Evolutionary conservation across 2,113 vertebrate genomes (phyloP).

Genomic region (Hipposideros armiger): DNA sequence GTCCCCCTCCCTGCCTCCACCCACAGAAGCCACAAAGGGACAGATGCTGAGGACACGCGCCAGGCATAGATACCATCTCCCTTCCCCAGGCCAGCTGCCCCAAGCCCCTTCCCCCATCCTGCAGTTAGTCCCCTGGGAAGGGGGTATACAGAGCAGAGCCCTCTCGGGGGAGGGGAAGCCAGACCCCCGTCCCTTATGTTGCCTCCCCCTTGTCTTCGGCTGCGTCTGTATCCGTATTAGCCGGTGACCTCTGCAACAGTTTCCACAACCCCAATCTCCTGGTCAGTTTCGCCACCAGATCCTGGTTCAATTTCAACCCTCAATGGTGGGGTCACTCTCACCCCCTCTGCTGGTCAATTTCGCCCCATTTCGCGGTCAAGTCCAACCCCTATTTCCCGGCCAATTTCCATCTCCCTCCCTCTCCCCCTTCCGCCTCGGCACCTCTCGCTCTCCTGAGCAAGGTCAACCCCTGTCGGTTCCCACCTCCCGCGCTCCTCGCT

Average conservation of each 20-base stretch:
- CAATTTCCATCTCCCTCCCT: neutral
- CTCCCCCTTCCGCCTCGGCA: neutral
- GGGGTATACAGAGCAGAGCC: neutral
- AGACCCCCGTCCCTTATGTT: neutral
- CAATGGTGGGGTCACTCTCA: neutral
- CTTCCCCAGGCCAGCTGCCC: conserved; percentile 55
- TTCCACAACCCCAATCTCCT: neutral
- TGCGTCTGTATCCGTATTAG: neutral
- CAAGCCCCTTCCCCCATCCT: neutral
- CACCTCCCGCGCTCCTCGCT: neutral
- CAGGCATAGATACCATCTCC: conserved; percentile 63
- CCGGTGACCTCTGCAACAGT: neutral
- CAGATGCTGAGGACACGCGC: conserved; percentile 65
- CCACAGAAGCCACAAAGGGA: conserved; percentile 63
- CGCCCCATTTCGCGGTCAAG: neutral
- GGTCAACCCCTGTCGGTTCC: neutral
- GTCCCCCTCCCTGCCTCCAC: neutral
- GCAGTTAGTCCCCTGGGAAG: neutral
- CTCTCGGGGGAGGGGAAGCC: neutral
- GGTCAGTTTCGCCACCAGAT: neutral
- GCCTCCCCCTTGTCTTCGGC: neutral
- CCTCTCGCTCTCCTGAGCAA: neutral
- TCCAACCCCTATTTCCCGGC: neutral
- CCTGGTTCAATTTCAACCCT: neutral
- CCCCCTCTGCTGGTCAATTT: neutral